A percentile compares a stretch with the other conserved stretches of the same genome.
Evolutionary conservation across 2,888 invertebrate genomes (phyloP).

Genomic region (Nyleta sp.): DNA sequence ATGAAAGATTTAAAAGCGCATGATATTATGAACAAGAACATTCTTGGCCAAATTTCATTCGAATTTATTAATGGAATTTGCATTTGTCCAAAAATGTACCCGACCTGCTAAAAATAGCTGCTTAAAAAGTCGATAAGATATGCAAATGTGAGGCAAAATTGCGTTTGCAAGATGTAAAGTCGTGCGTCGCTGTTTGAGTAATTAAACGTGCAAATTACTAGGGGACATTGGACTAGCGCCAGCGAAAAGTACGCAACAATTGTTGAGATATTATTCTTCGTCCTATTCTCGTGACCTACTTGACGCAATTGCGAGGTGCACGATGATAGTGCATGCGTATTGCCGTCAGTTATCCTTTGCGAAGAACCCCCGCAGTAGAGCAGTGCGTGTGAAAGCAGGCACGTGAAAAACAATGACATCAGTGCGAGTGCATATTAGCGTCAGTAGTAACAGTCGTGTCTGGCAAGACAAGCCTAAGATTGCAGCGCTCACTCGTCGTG

Average conservation of each 20-base stretch:
- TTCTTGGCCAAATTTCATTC: no score
- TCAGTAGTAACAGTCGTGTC: conserved; percentile 54
- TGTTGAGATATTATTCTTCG: conserved; percentile 51
- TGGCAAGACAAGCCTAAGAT: conserved; percentile 49
- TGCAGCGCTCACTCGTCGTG: conserved; percentile 6
- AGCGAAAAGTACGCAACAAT: conserved; percentile 59
- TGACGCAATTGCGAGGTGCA: conserved; percentile 53
- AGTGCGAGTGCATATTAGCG: conserved; percentile 39
- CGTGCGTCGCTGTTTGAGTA: conserved; percentile 24
- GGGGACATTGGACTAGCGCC: conserved; percentile 39
- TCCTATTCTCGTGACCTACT: conserved; percentile 61
- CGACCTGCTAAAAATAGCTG: no score
- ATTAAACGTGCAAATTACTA: conserved; percentile 45
- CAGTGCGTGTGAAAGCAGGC: conserved; percentile 63
- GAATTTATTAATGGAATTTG: no score
- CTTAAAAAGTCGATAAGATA: no score
- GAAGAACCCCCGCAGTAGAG: conserved; percentile 46
- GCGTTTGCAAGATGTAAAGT: conserved; percentile 7
- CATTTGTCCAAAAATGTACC: no score
- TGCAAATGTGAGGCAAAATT: background rate
- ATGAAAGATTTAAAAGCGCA: no score
- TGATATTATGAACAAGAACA: no score
- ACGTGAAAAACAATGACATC: conserved; percentile 61
- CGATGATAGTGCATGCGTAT: conserved; percentile 39
- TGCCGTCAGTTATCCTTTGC: conserved; percentile 48